These are phyloP conservation scores for Elgonia sp. DNA, from an alignment of 2,888 invertebrate genomes.

Conservation along the genomic window DNA sequence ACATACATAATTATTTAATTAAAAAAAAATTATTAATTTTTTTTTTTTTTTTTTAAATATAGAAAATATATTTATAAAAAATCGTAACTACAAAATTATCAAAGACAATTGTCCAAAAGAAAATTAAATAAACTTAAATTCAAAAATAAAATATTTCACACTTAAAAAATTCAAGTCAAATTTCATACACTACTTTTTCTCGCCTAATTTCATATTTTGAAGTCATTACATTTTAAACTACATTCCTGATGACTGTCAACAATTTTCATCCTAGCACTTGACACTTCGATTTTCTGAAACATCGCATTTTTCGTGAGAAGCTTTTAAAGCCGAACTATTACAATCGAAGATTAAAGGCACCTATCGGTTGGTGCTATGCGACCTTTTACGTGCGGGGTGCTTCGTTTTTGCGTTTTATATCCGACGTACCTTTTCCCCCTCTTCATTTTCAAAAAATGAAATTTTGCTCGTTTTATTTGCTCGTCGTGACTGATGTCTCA, in stretches of 20 bases:
- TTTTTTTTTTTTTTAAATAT: no score
- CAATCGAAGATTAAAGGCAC: slow-evolving; percentile 52
- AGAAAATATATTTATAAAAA: no score
- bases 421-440: background rate
- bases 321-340: slow-evolving; percentile 61
- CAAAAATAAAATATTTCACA: no score
- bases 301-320: slow-evolving; percentile 43
- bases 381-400: background rate
- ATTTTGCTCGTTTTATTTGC: background rate
- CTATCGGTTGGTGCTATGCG: slow-evolving; percentile 17
- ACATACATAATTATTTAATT: no score
- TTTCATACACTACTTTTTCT: no score
- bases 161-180: no score
- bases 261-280: slow-evolving; percentile 38
- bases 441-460: slow-evolving; percentile 1
- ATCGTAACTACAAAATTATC: no score
- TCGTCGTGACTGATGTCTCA: background rate
- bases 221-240: background rate
- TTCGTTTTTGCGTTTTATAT: slow-evolving; percentile 5
- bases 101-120: no score
- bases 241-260: slow-evolving; percentile 19
- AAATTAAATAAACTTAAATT: no score
- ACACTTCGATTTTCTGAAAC: slow-evolving; percentile 59
- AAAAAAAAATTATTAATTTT: no score
- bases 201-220: background rate